A percentile compares a stretch with the other conserved stretches of the same genome.
Evolutionary conservation across 2,888 invertebrate species (phyloP).

Genomic region (Parapristionchus giblindavisi): DNA sequence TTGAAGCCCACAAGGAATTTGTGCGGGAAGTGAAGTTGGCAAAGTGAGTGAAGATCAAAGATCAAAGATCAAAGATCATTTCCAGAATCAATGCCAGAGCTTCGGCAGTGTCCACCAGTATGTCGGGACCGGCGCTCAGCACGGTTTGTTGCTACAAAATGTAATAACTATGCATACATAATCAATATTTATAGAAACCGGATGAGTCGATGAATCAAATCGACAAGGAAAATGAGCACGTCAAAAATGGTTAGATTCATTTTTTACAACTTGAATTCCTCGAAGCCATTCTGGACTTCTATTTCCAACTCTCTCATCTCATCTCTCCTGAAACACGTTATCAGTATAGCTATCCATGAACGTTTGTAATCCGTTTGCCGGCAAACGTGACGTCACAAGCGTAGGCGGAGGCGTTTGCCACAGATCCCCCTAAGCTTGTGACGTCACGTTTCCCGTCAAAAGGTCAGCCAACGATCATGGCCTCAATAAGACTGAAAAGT

Average conservation of each 20-base stretch:
- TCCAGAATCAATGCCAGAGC: slow-evolving; percentile 15
- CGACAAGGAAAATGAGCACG: neutral
- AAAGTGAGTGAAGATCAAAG: neutral
- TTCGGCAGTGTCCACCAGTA: slow-evolving; percentile 9
- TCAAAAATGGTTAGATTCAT: slow-evolving; percentile 20
- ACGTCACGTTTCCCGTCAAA: too few relatives aligned
- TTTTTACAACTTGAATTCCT: too few relatives aligned
- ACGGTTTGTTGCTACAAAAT: neutral
- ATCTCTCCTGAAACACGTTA: too few relatives aligned
- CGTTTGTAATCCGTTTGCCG: too few relatives aligned
- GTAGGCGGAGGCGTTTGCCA: too few relatives aligned
- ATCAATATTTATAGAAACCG: neutral
- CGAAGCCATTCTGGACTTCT: too few relatives aligned
- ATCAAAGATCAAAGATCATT: neutral
- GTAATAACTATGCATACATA: neutral
- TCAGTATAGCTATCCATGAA: too few relatives aligned
- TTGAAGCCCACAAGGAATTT: slow-evolving; percentile 27
- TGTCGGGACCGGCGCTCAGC: slow-evolving; percentile 13
- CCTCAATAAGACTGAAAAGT: too few relatives aligned
- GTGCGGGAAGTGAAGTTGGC: slow-evolving; percentile 21
- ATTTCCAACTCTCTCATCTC: too few relatives aligned
- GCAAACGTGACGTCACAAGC: too few relatives aligned
- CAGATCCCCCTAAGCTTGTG: too few relatives aligned
- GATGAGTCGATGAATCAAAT: neutral
- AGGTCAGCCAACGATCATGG: too few relatives aligned